Evolutionary conservation across 1,140 invertebrate genomes (phyloP), one percentile per base, ranked within the genome.

Genomic region (Bombus sylvicola): DNA sequence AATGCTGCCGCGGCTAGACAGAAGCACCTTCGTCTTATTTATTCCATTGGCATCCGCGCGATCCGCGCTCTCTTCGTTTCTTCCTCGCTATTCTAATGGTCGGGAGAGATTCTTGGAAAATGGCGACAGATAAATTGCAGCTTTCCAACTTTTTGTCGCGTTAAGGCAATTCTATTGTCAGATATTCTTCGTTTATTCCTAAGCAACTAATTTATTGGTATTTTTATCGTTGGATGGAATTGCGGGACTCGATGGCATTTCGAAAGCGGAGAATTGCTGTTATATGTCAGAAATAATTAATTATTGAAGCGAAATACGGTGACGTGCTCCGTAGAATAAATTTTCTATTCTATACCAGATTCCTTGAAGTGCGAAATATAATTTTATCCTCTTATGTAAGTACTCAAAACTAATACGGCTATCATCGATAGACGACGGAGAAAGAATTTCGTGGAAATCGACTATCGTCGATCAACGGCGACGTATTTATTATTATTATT

Each of bases 11-110:
- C 34, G 37, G 78, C 43, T 68, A 75, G 78, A 85, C 78, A 80
- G 84, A 88, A 87, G 88, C 84, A 76, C 76, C 81, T 62, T 81
- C 81, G 73, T 47, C 75, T 85, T 85, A 80, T 85, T 85, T 85
- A 85, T 85, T 53, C 68, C 68, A 25, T 69, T 22, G 83, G 37
- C 41, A 80, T 64, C 77, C 57, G 53, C 64, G 66, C 53, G 74
- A 59, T 83, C 37, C 22, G 31, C 43, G 64, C 81, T 53, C 81
- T 66, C 47, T 34, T 43, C 43, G 57, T 37, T 66, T 25, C 41
- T 37, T 53, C 59, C 31, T 28, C 31, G 34, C 83, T 37, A 9
- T 78, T 53, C 83, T 68, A 83, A 66, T 76, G 62, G 41, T 0
- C 41, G 9, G 22, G 5, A 3, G 31, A 8, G 62, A 4, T 66